Base-by-base conservation (phyloP, 2,888 invertebrate genomes). In the Xylocampa areola region DNA sequence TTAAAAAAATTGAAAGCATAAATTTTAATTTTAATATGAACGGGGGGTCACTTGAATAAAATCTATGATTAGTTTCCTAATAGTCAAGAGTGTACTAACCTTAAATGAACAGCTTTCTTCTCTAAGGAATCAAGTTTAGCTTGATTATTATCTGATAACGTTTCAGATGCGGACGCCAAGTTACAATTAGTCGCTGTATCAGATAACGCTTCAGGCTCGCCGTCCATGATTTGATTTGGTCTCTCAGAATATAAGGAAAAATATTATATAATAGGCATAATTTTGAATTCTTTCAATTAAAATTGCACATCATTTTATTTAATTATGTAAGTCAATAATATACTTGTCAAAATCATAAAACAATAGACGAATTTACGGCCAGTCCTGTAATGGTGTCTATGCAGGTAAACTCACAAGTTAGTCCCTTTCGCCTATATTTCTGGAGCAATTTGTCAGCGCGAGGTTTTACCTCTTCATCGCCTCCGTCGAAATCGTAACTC, bases 91-190 rank as follows among this genome's bases (percentile, higher is more conserved):
- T 30, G n/a, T 17, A 23, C 2, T 30, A 5, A 90, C 93, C 93
- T 89, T 68, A 94, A 75, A 71, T 94, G 93, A 43, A 92, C 89
- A 57, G 94, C 93, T 79, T 94, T 94, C 78, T 93, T 94, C 67
- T 93, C 93, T 59, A 93, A 78, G 16, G 92, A 87, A 73, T 93
- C 93, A 66, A 90, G 79, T 82, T 87, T 93, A 23, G 89, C 88
- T 80, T 92, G 92, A 73, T 86, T 86, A 57, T 83, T 84, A 68
- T 92, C 92, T 50, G 91, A 89, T 59, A 85, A 55, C 25, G 87
- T 86, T 76, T 91, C 91, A 50, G 91, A 90, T 50, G 84, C 79
- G 17, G 89, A 85, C 57, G 84, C 82, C 40, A 88, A 70, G 71
- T 91, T 90, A 70, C 89, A 90, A 62, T 88, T 90, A 44, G 89